Evolutionary conservation across 2,113 vertebrate species (phyloP).

Genomic region (Tapirus terrestris): DNA sequence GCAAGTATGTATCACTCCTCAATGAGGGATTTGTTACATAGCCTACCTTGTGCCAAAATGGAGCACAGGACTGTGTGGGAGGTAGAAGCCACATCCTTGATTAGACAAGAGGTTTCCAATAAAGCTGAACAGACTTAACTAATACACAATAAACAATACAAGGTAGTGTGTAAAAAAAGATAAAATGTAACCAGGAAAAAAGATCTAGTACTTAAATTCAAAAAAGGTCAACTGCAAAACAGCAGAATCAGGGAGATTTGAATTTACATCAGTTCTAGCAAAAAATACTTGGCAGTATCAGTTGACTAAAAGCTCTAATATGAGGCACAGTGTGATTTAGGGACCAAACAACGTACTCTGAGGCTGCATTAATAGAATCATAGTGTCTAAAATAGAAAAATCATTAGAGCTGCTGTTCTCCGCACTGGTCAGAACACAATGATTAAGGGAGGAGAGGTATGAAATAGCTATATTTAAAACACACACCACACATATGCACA

Average conservation of each 20-base stretch:
- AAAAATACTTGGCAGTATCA: background rate
- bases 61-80: background rate
- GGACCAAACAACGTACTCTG: background rate
- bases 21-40: background rate
- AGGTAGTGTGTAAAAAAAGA: background rate
- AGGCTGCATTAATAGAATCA: background rate
- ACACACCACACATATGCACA: background rate
- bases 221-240: background rate
- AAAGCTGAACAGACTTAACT: conserved; percentile 46
- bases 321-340: background rate
- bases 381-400: background rate
- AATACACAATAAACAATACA: background rate
- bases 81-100: background rate
- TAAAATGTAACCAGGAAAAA: background rate
- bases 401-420: background rate
- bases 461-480: conserved; percentile 9
- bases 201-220: background rate
- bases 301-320: background rate
- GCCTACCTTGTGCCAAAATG: background rate
- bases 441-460: background rate
- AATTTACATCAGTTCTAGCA: background rate
- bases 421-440: background rate
- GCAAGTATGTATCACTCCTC: background rate
- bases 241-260: background rate
- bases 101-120: conserved; percentile 18